These are phyloP conservation scores for Acropora tenuis DNA, from an alignment of 64 coral and sea anemone genomes.

Conservation along the genomic window DNA sequence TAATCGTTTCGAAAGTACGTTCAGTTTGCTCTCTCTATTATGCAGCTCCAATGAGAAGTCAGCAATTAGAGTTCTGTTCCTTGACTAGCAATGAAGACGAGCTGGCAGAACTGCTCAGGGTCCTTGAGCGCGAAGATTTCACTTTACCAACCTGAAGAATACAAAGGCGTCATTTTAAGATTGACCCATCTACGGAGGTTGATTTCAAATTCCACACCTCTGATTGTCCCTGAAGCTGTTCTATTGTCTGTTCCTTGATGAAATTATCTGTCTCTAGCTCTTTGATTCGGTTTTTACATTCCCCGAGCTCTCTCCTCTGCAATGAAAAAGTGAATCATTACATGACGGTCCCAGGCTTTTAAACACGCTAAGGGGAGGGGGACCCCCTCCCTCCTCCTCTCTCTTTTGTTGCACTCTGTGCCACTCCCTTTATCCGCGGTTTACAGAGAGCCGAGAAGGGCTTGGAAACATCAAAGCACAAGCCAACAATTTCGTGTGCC, in stretches of 20 bases:
- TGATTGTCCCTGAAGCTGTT: conserved; percentile 7
- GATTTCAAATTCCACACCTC: not conserved
- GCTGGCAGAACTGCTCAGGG: conserved; percentile 20
- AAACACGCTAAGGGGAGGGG: too few relatives aligned
- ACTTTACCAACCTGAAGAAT: not conserved
- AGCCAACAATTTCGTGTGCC: too few relatives aligned
- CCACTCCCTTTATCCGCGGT: too few relatives aligned
- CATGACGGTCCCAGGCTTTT: too few relatives aligned
- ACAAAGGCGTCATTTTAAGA: not conserved
- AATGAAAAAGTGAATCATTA: not conserved
- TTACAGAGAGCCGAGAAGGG: too few relatives aligned
- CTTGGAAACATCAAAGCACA: too few relatives aligned
- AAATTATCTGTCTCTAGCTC: conserved; percentile 49
- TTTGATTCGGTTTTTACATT: conserved; percentile 35
- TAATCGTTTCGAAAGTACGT: too few relatives aligned
- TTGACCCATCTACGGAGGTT: not conserved
- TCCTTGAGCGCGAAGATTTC: conserved; percentile 26
- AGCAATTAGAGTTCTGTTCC: conserved; percentile 1
- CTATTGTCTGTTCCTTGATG: conserved; percentile 34
- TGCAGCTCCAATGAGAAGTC: not conserved
- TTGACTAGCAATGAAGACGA: not conserved
- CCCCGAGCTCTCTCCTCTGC: conserved; percentile 53
- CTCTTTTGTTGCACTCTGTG: too few relatives aligned
- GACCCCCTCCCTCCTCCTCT: too few relatives aligned
- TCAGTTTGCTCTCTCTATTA: too few relatives aligned